Conservation (phyloP, 2,888 invertebrate genomes). For the Cryptophagus acutangulus region DNA sequence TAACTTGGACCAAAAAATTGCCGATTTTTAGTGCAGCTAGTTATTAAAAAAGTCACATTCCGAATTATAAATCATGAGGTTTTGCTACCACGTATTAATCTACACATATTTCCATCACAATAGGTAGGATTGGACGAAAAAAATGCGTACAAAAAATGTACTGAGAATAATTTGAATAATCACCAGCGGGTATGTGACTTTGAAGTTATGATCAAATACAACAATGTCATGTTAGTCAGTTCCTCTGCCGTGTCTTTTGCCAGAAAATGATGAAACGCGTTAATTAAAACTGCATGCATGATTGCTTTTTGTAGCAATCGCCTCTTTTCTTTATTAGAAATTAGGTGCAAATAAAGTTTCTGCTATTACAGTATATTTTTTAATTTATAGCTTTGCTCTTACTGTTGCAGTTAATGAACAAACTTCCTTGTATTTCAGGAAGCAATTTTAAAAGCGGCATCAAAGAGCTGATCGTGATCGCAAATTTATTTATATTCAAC, state of each 20-base stretch:
- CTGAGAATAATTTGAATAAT: slow-evolving; percentile 2
- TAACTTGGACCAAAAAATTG: too few species aligned
- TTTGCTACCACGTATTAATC: too few species aligned
- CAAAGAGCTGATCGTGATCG: too few species aligned
- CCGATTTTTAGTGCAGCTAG: too few species aligned
- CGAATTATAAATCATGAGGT: background rate
- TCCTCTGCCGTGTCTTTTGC: slow-evolving; percentile 1
- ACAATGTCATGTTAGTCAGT: slow-evolving; percentile 1
- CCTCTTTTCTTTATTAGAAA: background rate
- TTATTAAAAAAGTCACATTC: too few species aligned
- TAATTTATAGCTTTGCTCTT: too few species aligned
- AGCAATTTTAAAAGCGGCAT: too few species aligned
- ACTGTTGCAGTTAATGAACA: too few species aligned
- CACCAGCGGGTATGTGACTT: slow-evolving; percentile 4
- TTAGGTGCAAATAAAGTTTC: too few species aligned
- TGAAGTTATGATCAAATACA: slow-evolving; percentile 11
- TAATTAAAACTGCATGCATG: slow-evolving; percentile 6
- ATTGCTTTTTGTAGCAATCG: background rate
- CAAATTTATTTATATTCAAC: too few species aligned
- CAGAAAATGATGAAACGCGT: background rate
- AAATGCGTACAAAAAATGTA: background rate
- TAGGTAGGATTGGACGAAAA: background rate
- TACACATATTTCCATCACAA: slow-evolving; percentile 2
- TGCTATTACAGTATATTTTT: too few species aligned
- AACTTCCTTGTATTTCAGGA: too few species aligned